Percentiles rank a stretch among this genome's conserved stretches.
These are phyloP conservation scores for Micromesistius poutassou DNA, from an alignment of 2,797 vertebrate genomes.

Conservation along the genomic window DNA sequence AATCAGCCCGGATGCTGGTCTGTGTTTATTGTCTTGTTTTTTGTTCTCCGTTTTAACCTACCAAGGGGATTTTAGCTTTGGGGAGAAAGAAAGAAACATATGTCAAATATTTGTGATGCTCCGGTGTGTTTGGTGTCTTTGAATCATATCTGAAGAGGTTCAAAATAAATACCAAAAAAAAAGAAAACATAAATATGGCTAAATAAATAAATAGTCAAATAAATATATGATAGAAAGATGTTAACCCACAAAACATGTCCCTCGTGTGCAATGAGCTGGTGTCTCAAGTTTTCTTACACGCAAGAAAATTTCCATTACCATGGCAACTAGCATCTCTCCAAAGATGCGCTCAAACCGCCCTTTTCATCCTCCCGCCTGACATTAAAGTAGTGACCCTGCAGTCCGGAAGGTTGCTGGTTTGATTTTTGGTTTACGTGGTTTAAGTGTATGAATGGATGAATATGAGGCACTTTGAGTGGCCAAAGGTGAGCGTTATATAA, in stretches of 20 bases:
- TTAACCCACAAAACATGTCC: no score
- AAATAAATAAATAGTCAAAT: not conserved
- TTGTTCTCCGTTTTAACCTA: not conserved
- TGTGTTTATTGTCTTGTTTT: not conserved
- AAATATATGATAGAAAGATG: not conserved
- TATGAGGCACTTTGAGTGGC: no score
- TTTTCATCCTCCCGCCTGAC: not conserved
- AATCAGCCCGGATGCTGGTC: not conserved
- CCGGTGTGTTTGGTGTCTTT: not conserved
- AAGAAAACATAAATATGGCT: no score
- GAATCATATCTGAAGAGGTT: not conserved
- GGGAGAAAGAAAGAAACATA: no score
- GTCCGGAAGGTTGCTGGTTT: no score
- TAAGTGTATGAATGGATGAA: not conserved
- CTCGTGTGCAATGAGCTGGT: not conserved
- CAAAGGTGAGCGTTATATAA: no score
- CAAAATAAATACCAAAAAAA: not conserved
- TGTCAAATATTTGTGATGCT: no score
- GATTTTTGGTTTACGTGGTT: no score
- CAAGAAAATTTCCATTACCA: not conserved
- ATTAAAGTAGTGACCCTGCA: constrained; percentile 31
- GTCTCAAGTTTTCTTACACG: not conserved
- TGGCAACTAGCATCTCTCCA: constrained; percentile 20
- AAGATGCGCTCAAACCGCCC: not conserved
- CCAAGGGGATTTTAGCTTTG: no score